Percentiles rank a stretch among this genome's conserved stretches.
Conservation (phyloP, 2,113 vertebrate species). For the Agelaius tricolor region DNA sequence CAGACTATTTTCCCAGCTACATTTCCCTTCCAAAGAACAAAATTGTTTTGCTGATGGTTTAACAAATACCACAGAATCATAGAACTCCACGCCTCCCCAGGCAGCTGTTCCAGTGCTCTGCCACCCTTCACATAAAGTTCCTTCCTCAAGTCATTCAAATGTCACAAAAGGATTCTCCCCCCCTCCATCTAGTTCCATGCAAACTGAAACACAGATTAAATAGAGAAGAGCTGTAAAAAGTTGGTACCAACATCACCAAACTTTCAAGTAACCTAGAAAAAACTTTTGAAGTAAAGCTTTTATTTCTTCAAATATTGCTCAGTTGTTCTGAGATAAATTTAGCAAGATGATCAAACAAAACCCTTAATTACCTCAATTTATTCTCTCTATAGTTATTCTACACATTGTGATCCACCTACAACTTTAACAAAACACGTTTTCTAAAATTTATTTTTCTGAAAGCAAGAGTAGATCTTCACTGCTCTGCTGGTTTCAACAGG, state of each 20-base stretch:
- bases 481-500: neutral
- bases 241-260: fast-evolving
- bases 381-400: neutral
- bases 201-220: neutral
- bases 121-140: neutral
- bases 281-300: neutral
- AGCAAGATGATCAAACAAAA: neutral
- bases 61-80: neutral
- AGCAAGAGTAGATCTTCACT: neutral
- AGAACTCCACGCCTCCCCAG: neutral
- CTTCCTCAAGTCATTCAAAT: neutral
- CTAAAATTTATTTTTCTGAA: neutral
- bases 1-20: neutral
- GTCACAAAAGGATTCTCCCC: neutral
- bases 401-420: neutral
- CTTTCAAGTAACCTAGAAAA: neutral
- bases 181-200: neutral
- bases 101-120: neutral
- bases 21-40: neutral
- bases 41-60: neutral
- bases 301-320: neutral
- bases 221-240: neutral
- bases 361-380: neutral
- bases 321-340: neutral
- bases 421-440: neutral